Conservation (phyloP, 2,888 invertebrate species). For the Pelosia muscerda region DNA sequence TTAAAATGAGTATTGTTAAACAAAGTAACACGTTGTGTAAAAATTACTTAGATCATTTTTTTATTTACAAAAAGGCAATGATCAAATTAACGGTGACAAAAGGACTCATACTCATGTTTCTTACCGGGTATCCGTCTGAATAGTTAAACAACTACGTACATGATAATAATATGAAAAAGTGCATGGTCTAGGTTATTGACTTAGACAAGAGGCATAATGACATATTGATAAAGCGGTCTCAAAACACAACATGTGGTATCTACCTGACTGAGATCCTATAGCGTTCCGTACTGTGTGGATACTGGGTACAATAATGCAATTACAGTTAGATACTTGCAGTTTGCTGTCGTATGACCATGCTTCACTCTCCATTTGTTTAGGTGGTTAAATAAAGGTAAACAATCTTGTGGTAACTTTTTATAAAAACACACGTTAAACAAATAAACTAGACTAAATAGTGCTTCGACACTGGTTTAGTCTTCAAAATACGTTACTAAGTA, state of each 20-base stretch:
- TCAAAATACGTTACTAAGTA: too few species aligned
- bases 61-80: constrained; percentile 3
- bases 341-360: not conserved
- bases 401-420: too few species aligned
- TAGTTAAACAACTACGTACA: not conserved
- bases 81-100: not conserved
- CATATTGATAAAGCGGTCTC: not conserved
- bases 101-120: not conserved
- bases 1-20: constrained; percentile 37
- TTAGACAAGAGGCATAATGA: not conserved
- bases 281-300: not conserved
- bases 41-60: constrained; percentile 23
- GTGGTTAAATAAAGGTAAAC: too few species aligned
- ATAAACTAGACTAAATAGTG: too few species aligned
- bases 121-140: not conserved
- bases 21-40: constrained; percentile 14
- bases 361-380: too few species aligned
- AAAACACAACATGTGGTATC: not conserved
- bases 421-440: too few species aligned
- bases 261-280: not conserved
- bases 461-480: too few species aligned
- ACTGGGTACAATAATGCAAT: not conserved
- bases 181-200: too few species aligned
- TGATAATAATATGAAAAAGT: too few species aligned
- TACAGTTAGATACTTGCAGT: not conserved